Evolutionary conservation across 1,140 invertebrate species (phyloP).

Genomic region (Coenobita brevimanus): DNA sequence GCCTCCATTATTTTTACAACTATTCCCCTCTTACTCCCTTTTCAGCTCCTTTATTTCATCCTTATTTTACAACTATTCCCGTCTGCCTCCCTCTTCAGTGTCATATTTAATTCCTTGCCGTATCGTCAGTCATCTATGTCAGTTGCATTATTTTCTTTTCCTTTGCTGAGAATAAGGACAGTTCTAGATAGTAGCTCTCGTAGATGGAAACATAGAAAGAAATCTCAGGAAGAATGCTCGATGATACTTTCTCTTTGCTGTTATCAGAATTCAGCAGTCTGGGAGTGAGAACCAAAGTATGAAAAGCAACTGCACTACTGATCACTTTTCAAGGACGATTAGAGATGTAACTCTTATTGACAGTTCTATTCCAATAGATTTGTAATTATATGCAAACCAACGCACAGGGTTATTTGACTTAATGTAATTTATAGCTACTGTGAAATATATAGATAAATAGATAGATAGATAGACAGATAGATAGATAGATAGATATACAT

Average conservation of each 20-base stretch:
- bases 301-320: background rate
- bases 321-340: background rate
- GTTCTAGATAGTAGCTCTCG: slow-evolving; percentile 51
- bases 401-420: too few species aligned
- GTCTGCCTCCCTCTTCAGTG: background rate
- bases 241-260: slow-evolving; percentile 34
- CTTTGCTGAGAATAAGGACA: slow-evolving; percentile 5
- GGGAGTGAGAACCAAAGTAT: background rate
- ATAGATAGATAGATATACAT: too few species aligned
- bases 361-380: too few species aligned
- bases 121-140: too few species aligned
- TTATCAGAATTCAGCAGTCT: slow-evolving; percentile 36
- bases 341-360: background rate
- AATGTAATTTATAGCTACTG: too few species aligned
- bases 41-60: background rate
- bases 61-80: background rate
- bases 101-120: background rate
- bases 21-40: background rate
- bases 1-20: background rate
- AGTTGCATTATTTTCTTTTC: background rate
- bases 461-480: too few species aligned
- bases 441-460: too few species aligned
- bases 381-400: too few species aligned
- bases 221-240: slow-evolving; percentile 58
- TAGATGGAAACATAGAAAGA: slow-evolving; percentile 57